phyloP scores from a whole-genome alignment of 1,140 invertebrate genomes.

The Hylyphantes graminicola region DNA sequence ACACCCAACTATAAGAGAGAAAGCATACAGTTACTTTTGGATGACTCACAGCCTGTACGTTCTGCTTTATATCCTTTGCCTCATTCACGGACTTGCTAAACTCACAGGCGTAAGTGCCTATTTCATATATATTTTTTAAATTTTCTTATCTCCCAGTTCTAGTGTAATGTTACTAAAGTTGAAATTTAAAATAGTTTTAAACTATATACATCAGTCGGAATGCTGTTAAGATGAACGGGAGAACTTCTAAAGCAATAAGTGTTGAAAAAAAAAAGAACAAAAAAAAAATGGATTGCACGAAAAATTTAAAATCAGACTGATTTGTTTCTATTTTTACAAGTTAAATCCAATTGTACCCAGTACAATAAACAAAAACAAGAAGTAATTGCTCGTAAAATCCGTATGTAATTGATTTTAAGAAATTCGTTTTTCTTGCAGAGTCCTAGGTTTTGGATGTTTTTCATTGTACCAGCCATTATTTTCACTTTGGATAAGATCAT shows the following conservation, averaged over 20 bases:
- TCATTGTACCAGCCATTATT: slow-evolving; percentile 90
- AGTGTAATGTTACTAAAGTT: background rate
- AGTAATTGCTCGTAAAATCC: background rate
- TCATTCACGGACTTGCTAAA: slow-evolving; percentile 94
- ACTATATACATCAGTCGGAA: background rate
- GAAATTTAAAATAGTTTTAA: background rate
- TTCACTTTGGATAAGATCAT: slow-evolving; percentile 94
- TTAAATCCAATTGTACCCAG: background rate
- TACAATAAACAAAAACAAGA: background rate
- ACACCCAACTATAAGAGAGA: slow-evolving; percentile 91
- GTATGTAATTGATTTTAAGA: slow-evolving; percentile 5
- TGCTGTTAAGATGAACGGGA: too few species aligned
- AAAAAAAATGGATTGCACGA: background rate
- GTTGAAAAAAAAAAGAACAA: background rate
- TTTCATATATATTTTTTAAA: background rate
- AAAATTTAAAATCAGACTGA: background rate
- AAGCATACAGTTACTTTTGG: slow-evolving; percentile 98
- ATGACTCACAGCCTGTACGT: slow-evolving; percentile 95
- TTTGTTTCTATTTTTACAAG: background rate
- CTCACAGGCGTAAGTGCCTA: slow-evolving; percentile 80
- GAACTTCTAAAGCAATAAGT: background rate
- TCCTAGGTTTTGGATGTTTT: slow-evolving; percentile 94
- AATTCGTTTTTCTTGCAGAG: slow-evolving; percentile 66
- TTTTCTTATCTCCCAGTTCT: background rate
- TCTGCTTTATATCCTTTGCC: slow-evolving; percentile 86